Base-by-base conservation (phyloP, 2,797 vertebrate genomes). In the Gymnoscopelus microlampas region DNA sequence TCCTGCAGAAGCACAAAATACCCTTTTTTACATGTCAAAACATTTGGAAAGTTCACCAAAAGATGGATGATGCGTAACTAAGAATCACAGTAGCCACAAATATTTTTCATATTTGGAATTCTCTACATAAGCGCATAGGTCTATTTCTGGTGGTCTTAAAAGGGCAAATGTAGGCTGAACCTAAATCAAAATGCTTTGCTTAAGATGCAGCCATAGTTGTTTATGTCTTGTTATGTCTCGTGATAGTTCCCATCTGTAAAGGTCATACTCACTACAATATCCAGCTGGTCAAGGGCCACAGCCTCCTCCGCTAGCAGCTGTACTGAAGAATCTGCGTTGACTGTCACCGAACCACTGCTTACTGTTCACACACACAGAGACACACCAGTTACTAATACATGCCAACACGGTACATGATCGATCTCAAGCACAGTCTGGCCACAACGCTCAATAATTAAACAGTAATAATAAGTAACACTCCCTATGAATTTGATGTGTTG, bases 291-390 rank as follows among this genome's bases (percentile, higher is more conserved):
- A 79, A 99, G 82, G 0, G 95, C 89, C 62, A 95, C 91, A 0
- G 94, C 97, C 85, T 98, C 98, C 78, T 98, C 96, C 0, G 95
- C 96, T 49, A 98, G 86, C 70, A 99, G 84, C 80, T 98, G 97
- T 77, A 98, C 97, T 0, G 96, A 96, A 64, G 96, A 98, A 81
- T 98, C 97, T 0, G 93, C 94, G 0, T 99, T 96, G 78, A 98
- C 97, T 0, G 96, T 96, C 83, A 99, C 59, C 0, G 97, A 98
- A 47, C 97, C 97, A 0, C 97, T 98, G 93, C 98, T 99, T 84
- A 98, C 97, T 99, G 87, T 0, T 69, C 39, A 26, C 1, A 68
- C 12, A 69, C 1, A 61, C 1, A 78, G 3, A 74, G 7, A 70
- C 0, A 66, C 35, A 74, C 53, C 5, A 57, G 59, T 69, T 10